Percentiles rank a stretch among this genome's conserved stretches.
Conservation (phyloP, 2,888 invertebrate genomes). For the Cephonodes hylas region DNA sequence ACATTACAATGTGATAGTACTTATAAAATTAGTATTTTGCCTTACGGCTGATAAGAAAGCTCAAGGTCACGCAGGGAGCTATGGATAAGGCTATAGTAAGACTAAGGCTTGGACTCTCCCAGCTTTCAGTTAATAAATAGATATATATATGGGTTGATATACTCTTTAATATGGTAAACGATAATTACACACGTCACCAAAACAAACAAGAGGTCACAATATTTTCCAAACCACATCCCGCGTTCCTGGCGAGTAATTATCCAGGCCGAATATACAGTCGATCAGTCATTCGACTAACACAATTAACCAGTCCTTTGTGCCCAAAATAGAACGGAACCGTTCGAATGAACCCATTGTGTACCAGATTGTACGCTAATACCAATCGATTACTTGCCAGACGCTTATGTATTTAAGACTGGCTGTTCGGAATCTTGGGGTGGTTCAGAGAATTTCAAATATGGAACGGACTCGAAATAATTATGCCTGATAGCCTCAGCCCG, state of each 20-base stretch:
- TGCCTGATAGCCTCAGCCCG: no score
- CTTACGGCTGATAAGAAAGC: no score
- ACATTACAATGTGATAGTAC: no score
- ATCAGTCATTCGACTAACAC: slow-evolving; percentile 8
- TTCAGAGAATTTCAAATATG: background rate
- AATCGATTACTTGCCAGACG: background rate
- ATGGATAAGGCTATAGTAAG: no score
- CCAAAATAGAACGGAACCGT: slow-evolving; percentile 11
- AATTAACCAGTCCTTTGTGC: slow-evolving; percentile 12
- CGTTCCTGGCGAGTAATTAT: background rate
- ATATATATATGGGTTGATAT: no score
- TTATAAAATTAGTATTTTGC: no score
- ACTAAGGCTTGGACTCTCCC: no score
- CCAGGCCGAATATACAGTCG: background rate
- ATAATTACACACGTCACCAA: background rate
- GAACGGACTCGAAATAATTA: no score
- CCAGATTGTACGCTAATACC: background rate
- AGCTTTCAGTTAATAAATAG: no score
- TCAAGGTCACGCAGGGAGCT: no score
- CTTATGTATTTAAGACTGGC: background rate
- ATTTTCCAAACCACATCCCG: background rate
- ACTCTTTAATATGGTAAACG: background rate
- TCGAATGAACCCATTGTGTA: slow-evolving; percentile 8
- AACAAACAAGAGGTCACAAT: background rate
- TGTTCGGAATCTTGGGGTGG: background rate